Evolutionary conservation across 1,140 invertebrate genomes (phyloP).

Genomic region (Neodiprion virginianus): DNA sequence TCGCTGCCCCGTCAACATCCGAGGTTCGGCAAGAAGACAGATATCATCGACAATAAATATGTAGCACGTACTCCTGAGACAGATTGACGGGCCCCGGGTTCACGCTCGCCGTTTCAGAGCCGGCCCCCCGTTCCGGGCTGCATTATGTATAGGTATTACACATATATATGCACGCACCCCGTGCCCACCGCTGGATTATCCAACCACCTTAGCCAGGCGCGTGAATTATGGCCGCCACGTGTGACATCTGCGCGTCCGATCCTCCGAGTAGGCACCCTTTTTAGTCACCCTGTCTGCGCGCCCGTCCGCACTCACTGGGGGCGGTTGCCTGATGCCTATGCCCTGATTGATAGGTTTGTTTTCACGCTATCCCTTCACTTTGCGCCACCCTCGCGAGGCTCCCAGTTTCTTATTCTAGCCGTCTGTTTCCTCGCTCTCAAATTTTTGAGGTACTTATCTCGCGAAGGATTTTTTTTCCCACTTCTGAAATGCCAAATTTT

Average conservation of each 20-base stretch:
- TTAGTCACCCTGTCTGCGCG: background rate
- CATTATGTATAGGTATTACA: constrained; percentile 8
- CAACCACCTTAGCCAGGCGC: background rate
- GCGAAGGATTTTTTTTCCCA: background rate
- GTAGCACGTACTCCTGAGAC: constrained; percentile 11
- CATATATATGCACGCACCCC: background rate
- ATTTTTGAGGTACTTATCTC: background rate
- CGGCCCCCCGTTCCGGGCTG: background rate
- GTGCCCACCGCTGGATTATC: background rate
- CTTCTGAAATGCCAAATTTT: background rate
- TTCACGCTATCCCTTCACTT: background rate
- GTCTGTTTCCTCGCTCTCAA: background rate
- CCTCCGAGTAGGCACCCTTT: background rate
- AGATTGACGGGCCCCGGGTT: constrained; percentile 8
- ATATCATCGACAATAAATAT: constrained; percentile 18
- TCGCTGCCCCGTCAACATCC: constrained; percentile 10
- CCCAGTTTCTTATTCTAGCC: background rate
- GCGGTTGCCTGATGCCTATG: background rate
- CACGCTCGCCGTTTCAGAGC: background rate
- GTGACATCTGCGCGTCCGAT: constrained; percentile 15
- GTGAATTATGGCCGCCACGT: constrained; percentile 15
- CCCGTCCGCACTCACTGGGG: background rate
- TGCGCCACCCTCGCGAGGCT: background rate
- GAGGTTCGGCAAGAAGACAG: constrained; percentile 10
- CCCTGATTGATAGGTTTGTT: constrained; percentile 12